Percentiles rank a stretch among this genome's conserved stretches.
phyloP scores from a whole-genome alignment of 23 tunicate species.

The Oikopleura albicans region DNA sequence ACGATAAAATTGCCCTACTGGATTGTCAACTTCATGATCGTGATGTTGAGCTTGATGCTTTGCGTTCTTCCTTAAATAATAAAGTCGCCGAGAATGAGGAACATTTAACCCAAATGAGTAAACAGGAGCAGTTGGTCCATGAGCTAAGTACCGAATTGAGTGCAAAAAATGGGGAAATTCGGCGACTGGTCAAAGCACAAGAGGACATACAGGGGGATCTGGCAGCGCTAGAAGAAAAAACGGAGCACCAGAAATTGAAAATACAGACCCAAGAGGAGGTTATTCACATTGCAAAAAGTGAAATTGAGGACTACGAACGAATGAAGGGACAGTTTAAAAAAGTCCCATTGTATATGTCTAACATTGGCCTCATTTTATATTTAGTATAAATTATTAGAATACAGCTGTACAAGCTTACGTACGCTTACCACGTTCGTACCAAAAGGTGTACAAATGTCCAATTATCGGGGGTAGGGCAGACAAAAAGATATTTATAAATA shows the following conservation, averaged over 20 bases:
- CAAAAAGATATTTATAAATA: too few species aligned
- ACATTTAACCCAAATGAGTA: not conserved
- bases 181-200: not conserved
- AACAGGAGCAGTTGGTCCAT: not conserved
- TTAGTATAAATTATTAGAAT: too few species aligned
- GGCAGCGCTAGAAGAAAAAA: not conserved
- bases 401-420: too few species aligned
- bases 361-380: too few species aligned
- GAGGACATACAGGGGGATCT: not conserved
- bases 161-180: not conserved
- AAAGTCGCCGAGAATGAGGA: not conserved
- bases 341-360: too few species aligned
- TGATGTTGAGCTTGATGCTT: not conserved
- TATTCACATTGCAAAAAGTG: not conserved
- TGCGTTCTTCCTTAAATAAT: not conserved
- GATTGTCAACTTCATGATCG: slow-evolving; percentile 1
- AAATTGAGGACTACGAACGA: slow-evolving; percentile 14
- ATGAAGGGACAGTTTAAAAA: too few species aligned
- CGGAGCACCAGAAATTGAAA: not conserved
- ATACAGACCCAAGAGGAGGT: slow-evolving; percentile 11
- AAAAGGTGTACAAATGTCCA: too few species aligned
- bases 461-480: too few species aligned
- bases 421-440: too few species aligned
- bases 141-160: slow-evolving; percentile 5
- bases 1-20: not conserved